phyloP scores from a whole-genome alignment of 2,888 invertebrate species.

The Tanypteryx hageni region DNA sequence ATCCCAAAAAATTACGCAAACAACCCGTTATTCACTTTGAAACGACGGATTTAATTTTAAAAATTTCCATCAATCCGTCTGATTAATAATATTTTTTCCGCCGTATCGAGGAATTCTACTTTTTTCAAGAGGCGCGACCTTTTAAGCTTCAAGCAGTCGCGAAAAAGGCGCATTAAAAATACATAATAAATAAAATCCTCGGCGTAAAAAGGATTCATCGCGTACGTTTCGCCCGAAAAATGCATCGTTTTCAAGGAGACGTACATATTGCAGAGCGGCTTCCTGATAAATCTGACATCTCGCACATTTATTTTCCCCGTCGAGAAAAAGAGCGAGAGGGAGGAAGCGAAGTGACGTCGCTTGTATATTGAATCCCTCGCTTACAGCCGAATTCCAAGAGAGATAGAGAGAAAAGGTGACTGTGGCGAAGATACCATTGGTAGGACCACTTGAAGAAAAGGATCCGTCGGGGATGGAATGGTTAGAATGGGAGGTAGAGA shows the following conservation, averaged over 20 bases:
- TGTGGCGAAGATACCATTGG: neutral
- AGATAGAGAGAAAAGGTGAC: neutral
- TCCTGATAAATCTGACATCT: slow-evolving; percentile 32
- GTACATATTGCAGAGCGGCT: slow-evolving; percentile 19
- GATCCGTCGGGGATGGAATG: neutral
- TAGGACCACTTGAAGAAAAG: neutral
- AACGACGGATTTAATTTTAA: neutral
- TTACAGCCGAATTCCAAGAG: slow-evolving; percentile 10
- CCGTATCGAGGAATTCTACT: neutral
- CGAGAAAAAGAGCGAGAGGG: neutral
- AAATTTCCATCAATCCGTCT: neutral
- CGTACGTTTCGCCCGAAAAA: neutral
- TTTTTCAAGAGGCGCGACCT: neutral
- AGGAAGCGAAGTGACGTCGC: neutral
- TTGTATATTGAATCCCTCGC: slow-evolving; percentile 18
- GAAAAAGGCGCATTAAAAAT: slow-evolving; percentile 1
- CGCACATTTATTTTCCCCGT: neutral
- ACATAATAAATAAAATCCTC: neutral
- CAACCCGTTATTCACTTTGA: neutral
- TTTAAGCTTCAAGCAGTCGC: neutral
- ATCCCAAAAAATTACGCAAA: neutral
- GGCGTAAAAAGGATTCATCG: neutral
- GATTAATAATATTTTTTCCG: slow-evolving; percentile 10
- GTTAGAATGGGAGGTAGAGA: too few species aligned
- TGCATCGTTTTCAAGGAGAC: slow-evolving; percentile 17